phyloP scores from a whole-genome alignment of 2,797 vertebrate species.

The Phaenicophaeus curvirostris region DNA sequence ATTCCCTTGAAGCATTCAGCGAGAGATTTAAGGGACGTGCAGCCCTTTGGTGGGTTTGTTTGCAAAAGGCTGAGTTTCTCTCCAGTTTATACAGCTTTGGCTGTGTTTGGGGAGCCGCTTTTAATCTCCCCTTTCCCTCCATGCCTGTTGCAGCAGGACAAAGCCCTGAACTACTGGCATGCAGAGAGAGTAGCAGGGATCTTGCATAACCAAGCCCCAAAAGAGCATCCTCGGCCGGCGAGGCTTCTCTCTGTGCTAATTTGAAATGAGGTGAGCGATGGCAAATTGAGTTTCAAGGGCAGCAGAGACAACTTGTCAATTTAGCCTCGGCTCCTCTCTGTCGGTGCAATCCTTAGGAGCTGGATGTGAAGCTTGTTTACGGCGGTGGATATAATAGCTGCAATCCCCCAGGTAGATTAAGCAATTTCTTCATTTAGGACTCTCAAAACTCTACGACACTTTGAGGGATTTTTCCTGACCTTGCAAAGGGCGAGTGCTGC shows the following conservation, averaged over 20 bases:
- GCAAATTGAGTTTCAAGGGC: conserved; percentile 77
- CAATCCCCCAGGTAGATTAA: conserved; percentile 70
- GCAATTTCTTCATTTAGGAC: conserved; percentile 74
- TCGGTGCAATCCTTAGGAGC: conserved; percentile 14
- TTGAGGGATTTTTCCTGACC: conserved; percentile 59
- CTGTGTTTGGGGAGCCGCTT: fast-evolving
- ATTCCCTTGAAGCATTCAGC: not conserved
- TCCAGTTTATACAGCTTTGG: not conserved
- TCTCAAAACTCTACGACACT: conserved; percentile 51
- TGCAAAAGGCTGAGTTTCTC: not conserved
- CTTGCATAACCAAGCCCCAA: not conserved
- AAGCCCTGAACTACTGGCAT: fast-evolving
- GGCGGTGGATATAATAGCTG: conserved; percentile 58
- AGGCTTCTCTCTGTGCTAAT: conserved; percentile 53
- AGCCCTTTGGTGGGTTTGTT: fast-evolving
- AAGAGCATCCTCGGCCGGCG: conserved; percentile 4
- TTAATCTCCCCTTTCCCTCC: not conserved
- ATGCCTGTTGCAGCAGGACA: not conserved
- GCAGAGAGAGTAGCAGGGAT: not conserved
- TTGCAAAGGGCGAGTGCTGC: conserved; percentile 14
- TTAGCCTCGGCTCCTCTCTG: conserved; percentile 17
- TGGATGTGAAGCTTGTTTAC: conserved; percentile 63
- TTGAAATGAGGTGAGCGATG: conserved; percentile 58
- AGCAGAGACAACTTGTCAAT: conserved; percentile 61
- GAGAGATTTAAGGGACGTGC: not conserved